phyloP scores from a whole-genome alignment of 2,888 invertebrate genomes.

The Lamproptera curius region DNA sequence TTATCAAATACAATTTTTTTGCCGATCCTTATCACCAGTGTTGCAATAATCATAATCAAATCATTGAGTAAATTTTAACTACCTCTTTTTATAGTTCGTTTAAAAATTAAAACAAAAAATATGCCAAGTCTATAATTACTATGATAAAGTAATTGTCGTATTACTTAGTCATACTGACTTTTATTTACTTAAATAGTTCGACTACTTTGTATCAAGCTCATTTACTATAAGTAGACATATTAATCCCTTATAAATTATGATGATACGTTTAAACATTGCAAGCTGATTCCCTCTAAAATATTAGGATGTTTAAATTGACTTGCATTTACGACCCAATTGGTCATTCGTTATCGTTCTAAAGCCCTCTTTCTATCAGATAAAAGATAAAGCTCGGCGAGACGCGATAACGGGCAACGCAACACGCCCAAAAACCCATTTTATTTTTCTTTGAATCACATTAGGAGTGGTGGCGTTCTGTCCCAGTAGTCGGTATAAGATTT shows the following conservation, averaged over 20 bases:
- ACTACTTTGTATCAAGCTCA: too few relatives aligned
- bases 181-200: too few relatives aligned
- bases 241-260: not conserved
- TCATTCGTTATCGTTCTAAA: conserved; percentile 28
- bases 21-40: too few relatives aligned
- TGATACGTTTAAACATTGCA: not conserved
- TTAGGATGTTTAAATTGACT: not conserved
- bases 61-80: too few relatives aligned
- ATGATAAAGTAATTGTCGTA: too few relatives aligned
- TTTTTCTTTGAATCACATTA: not conserved
- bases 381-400: conserved; percentile 23
- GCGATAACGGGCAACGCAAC: conserved; percentile 6
- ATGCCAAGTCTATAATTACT: too few relatives aligned
- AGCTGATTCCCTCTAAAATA: not conserved
- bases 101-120: too few relatives aligned
- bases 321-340: conserved; percentile 25
- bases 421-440: conserved; percentile 1
- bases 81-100: too few relatives aligned
- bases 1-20: too few relatives aligned
- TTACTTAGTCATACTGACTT: too few relatives aligned
- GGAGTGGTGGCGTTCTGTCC: not conserved
- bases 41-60: too few relatives aligned
- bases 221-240: too few relatives aligned
- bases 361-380: conserved; percentile 34
- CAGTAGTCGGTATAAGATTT: not conserved